Percentiles rank a stretch among this genome's conserved stretches.
phyloP scores from a whole-genome alignment of 2,113 vertebrate genomes.

The Cryptotis parvus region DNA sequence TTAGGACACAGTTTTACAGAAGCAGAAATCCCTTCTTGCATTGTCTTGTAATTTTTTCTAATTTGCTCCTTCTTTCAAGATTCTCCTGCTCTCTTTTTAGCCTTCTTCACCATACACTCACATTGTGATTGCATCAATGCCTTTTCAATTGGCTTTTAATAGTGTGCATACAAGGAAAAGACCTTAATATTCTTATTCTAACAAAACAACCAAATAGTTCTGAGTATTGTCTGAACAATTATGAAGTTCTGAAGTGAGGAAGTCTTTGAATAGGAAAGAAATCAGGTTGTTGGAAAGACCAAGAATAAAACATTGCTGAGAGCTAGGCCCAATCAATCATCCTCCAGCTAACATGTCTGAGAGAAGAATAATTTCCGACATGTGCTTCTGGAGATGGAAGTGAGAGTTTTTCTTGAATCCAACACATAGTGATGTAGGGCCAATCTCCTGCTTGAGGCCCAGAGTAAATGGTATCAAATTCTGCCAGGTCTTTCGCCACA shows the following conservation, averaged over 20 bases:
- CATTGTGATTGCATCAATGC: not conserved
- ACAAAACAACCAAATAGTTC: not conserved
- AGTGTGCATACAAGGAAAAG: not conserved
- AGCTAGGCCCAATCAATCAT: not conserved
- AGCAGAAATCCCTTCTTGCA: not conserved
- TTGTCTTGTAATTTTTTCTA: slow-evolving; percentile 32
- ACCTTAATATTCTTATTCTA: not conserved
- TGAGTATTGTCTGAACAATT: not conserved
- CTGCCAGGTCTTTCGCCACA: not conserved
- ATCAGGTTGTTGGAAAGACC: not conserved
- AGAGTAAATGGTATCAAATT: not conserved
- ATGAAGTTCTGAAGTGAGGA: not conserved
- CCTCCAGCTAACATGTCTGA: not conserved
- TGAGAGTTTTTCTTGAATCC: not conserved
- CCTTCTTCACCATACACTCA: not conserved
- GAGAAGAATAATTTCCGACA: not conserved
- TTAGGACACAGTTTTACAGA: slow-evolving; percentile 31
- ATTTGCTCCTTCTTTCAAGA: slow-evolving; percentile 1
- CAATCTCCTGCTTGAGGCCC: not conserved
- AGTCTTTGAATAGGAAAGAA: not conserved
- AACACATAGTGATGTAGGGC: not conserved
- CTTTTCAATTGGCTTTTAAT: not conserved
- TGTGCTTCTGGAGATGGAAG: not conserved
- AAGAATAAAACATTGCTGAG: not conserved
- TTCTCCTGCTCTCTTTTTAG: too few species aligned